These are phyloP conservation scores for Caenorhabditis zanzibari DNA, from an alignment of 2,888 invertebrate species.

Conservation along the genomic window DNA sequence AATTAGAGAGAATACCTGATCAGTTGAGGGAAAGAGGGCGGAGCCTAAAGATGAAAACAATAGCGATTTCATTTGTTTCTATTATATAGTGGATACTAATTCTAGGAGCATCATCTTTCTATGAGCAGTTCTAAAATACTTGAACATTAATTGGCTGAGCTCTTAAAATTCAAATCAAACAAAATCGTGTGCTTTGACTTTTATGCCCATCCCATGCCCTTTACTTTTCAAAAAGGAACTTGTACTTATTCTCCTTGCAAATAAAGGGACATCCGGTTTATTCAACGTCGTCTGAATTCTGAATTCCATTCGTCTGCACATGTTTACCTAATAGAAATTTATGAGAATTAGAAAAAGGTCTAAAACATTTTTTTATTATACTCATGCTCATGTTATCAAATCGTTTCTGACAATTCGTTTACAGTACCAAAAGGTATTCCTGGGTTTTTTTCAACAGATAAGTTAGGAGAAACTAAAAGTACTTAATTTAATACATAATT, in stretches of 20 bases:
- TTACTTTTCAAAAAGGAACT: constrained; percentile 20
- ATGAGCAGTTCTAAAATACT: no score
- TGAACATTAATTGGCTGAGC: no score
- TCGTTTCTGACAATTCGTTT: neutral
- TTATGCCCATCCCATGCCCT: neutral
- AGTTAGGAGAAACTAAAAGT: neutral
- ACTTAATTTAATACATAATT: neutral
- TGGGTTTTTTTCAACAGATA: no score
- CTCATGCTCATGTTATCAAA: neutral
- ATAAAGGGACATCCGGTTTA: constrained; percentile 33
- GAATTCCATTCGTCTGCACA: constrained; percentile 11
- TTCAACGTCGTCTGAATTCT: constrained; percentile 13
- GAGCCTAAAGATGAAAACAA: constrained; percentile 2
- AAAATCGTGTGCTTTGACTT: neutral
- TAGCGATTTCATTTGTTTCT: neutral
- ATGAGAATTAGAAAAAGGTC: neutral
- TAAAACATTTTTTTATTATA: constrained; percentile 18
- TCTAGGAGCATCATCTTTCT: no score
- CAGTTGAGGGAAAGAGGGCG: neutral
- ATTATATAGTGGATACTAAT: neutral
- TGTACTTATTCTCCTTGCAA: constrained; percentile 20
- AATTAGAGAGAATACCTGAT: constrained; percentile 42
- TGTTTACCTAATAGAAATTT: neutral
- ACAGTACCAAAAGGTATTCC: constrained; percentile 5
- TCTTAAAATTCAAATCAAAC: neutral